Conservation (phyloP, 2,113 vertebrate species). For the Rhinichthys klamathensis region DNA sequence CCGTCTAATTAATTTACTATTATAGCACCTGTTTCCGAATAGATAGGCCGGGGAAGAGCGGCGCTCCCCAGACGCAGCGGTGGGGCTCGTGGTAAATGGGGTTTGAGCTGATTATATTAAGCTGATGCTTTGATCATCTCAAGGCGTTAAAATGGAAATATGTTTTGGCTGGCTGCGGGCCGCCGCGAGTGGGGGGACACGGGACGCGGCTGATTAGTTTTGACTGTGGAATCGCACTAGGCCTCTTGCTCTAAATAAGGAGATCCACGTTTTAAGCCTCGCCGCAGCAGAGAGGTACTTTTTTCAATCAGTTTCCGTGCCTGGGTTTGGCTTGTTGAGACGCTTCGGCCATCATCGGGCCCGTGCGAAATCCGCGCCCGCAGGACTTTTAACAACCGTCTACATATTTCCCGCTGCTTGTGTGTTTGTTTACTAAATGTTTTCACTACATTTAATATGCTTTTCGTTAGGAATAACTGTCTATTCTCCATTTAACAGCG, state of each 20-base stretch:
- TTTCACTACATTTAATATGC: neutral
- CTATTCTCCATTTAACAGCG: neutral
- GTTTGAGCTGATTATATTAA: conserved; percentile 99
- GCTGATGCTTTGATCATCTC: conserved; percentile 97
- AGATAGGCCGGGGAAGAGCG: conserved; percentile 89
- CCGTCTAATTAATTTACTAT: conserved; percentile 99
- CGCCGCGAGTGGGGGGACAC: conserved; percentile 62
- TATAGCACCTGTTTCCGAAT: conserved; percentile 99
- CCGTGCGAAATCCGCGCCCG: neutral
- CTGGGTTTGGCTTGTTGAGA: neutral
- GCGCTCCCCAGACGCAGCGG: conserved; percentile 84
- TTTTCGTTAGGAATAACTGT: neutral
- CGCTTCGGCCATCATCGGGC: neutral
- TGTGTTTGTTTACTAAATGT: neutral
- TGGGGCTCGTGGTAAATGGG: conserved; percentile 90
- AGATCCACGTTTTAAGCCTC: conserved; percentile 39
- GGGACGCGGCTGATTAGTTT: conserved; percentile 62
- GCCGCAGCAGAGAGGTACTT: conserved; percentile 6
- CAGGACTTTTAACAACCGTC: neutral
- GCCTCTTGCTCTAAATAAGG: conserved; percentile 52
- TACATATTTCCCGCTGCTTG: neutral
- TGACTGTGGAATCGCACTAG: conserved; percentile 20
- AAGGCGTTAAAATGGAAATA: conserved; percentile 98
- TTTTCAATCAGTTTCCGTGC: neutral
- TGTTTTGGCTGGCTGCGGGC: conserved; percentile 87